Conservation (phyloP, 2,888 invertebrate species). For the Torymus tubicola region DNA sequence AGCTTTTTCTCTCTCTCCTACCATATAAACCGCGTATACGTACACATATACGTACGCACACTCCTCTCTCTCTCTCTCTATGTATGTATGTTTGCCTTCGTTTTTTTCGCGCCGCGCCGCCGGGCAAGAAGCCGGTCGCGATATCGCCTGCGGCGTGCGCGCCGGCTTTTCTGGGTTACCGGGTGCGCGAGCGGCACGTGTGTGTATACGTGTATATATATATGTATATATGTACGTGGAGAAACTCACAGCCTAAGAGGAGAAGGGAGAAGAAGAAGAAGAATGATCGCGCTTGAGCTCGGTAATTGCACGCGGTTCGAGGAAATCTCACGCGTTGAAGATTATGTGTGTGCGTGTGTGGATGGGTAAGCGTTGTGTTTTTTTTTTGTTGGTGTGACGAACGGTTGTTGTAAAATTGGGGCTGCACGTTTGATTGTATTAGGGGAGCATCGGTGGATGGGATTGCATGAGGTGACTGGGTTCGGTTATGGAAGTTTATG, state of each 20-base stretch:
- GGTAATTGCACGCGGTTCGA: slow-evolving; percentile 52
- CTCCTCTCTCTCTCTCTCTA: neutral
- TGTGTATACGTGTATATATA: slow-evolving; percentile 38
- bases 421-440: too few species aligned
- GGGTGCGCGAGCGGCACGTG: slow-evolving; percentile 22
- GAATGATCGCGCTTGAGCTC: slow-evolving; percentile 56
- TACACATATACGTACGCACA: neutral
- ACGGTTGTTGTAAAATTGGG: too few species aligned
- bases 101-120: neutral
- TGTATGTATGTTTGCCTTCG: slow-evolving; percentile 5
- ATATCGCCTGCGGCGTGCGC: slow-evolving; percentile 33
- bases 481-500: too few species aligned
- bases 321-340: slow-evolving; percentile 48
- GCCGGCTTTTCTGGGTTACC: slow-evolving; percentile 50
- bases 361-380: neutral
- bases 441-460: too few species aligned
- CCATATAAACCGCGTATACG: neutral
- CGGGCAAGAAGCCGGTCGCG: slow-evolving; percentile 39
- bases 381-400: too few species aligned
- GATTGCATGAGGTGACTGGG: too few species aligned
- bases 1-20: slow-evolving; percentile 2
- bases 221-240: slow-evolving; percentile 23
- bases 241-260: slow-evolving; percentile 18
- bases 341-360: neutral
- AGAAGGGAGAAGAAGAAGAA: neutral